These are phyloP conservation scores for Anabacerthia variegaticeps DNA, from an alignment of 2,797 vertebrate species.

Conservation along the genomic window DNA sequence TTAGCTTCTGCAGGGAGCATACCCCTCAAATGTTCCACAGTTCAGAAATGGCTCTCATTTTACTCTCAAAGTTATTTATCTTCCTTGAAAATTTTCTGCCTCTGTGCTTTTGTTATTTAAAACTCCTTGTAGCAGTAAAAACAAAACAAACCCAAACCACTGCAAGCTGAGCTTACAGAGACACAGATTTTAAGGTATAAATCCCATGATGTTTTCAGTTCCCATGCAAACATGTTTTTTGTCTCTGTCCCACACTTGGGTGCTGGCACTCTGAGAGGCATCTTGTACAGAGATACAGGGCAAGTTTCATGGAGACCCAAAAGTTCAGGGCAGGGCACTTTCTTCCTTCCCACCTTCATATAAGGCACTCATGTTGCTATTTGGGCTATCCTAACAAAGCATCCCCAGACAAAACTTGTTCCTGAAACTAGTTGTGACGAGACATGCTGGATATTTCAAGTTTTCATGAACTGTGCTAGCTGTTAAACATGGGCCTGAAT, in stretches of 20 bases:
- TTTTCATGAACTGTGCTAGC: not conserved
- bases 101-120: not conserved
- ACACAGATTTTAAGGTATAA: not conserved
- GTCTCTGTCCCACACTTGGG: not conserved
- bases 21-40: not conserved
- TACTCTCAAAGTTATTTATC: constrained; percentile 30
- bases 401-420: not conserved
- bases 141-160: not conserved
- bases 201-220: not conserved
- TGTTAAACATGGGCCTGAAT: not conserved
- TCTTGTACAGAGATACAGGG: not conserved
- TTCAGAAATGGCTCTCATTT: constrained; percentile 18
- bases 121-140: not conserved
- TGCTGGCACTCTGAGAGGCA: not conserved
- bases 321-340: not conserved
- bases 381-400: not conserved
- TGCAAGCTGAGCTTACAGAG: not conserved
- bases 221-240: not conserved
- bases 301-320: not conserved
- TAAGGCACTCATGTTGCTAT: rapidly evolving
- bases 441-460: not conserved
- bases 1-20: not conserved
- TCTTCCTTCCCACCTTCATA: not conserved
- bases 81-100: not conserved
- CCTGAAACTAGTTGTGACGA: not conserved